phyloP scores from a whole-genome alignment of 1,140 invertebrate genomes.

The Cardiocondyla obscurior region DNA sequence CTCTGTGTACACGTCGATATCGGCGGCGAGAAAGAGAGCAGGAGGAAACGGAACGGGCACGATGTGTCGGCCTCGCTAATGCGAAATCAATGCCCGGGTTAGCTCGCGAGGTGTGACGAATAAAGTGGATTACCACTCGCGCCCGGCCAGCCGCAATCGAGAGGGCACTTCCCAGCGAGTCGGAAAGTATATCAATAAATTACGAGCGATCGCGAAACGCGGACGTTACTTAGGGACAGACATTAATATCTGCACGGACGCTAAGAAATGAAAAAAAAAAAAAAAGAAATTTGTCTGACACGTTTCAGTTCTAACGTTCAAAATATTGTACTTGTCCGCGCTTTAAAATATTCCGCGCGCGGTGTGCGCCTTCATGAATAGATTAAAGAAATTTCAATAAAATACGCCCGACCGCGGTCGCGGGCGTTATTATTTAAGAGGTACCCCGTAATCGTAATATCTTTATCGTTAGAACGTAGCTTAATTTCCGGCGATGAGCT shows the following conservation, averaged over 20 bases:
- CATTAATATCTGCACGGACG: neutral
- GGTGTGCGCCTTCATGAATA: too few relatives aligned
- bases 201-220: neutral
- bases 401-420: neutral
- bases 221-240: neutral
- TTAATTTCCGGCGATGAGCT: neutral
- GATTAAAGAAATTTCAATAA: neutral
- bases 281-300: neutral
- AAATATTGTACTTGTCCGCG: too few relatives aligned
- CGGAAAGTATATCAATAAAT: conserved; percentile 7
- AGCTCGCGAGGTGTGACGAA: conserved; percentile 63
- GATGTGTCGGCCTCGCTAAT: conserved; percentile 62
- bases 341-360: too few relatives aligned
- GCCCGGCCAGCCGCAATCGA: conserved; percentile 52
- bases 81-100: conserved; percentile 72
- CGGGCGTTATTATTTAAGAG: neutral
- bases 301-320: conserved; percentile 10
- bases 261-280: neutral
- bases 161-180: conserved; percentile 31
- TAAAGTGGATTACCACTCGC: conserved; percentile 69
- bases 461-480: conserved; percentile 1
- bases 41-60: conserved; percentile 40
- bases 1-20: conserved; percentile 13
- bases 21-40: neutral
- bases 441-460: neutral